A percentile compares a stretch with the other conserved stretches of the same genome.
These are phyloP conservation scores for Phthorimaea operculella DNA, from an alignment of 1,140 invertebrate genomes.

Conservation along the genomic window DNA sequence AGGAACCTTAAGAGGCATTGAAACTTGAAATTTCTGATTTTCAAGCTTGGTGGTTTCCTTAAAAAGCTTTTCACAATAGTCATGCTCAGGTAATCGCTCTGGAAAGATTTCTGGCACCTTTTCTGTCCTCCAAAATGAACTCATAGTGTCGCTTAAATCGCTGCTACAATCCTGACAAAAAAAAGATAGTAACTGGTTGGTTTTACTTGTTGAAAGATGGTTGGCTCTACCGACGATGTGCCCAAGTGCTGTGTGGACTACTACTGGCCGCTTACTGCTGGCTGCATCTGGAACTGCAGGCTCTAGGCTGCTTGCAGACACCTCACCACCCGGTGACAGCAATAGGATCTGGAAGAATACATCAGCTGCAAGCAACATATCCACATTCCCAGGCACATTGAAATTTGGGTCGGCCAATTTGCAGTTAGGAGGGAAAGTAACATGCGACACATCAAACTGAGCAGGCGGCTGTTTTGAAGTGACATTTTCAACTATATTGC, in stretches of 20 bases:
- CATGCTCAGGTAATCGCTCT: neutral
- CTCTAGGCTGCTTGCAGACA: too few relatives aligned
- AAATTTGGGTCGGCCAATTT: neutral
- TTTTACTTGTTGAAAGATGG: too few relatives aligned
- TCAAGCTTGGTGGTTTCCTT: neutral
- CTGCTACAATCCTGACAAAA: too few relatives aligned
- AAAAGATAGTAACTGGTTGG: too few relatives aligned
- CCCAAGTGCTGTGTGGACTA: too few relatives aligned
- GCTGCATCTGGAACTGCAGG: too few relatives aligned
- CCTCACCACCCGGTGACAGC: too few relatives aligned
- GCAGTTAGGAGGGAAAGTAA: neutral
- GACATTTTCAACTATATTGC: conserved; percentile 9
- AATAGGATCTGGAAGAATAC: conserved; percentile 12
- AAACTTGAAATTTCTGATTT: neutral
- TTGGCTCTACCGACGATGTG: too few relatives aligned
- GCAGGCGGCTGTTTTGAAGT: conserved; percentile 11
- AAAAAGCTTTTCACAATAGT: neutral
- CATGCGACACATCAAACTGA: neutral
- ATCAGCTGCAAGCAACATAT: conserved; percentile 11
- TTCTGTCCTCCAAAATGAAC: conserved; percentile 1
- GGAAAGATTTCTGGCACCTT: conserved; percentile 6
- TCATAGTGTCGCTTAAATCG: too few relatives aligned
- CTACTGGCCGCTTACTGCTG: too few relatives aligned
- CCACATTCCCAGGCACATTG: conserved; percentile 4
- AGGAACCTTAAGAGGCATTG: neutral